Percentiles rank a stretch among this genome's conserved stretches.
These are phyloP conservation scores for Pocillopora verrucosa DNA, from an alignment of 64 coral and sea anemone species.

Conservation along the genomic window DNA sequence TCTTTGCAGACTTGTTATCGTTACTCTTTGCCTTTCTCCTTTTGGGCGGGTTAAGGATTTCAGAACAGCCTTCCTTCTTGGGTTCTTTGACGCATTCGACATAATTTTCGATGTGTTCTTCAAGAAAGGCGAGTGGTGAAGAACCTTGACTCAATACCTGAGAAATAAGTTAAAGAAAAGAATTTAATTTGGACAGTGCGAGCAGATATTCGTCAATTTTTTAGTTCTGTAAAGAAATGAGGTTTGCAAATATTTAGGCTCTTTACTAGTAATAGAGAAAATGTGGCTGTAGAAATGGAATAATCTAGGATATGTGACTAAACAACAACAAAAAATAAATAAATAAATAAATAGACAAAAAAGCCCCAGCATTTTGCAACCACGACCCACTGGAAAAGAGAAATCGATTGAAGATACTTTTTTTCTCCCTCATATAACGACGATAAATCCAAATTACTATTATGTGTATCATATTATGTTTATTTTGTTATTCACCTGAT, in stretches of 20 bases:
- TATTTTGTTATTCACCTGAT: slow-evolving; percentile 33
- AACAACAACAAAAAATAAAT: neutral
- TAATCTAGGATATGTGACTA: neutral
- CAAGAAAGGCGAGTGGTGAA: slow-evolving; percentile 14
- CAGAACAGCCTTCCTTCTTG: slow-evolving; percentile 7
- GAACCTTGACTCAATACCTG: slow-evolving; percentile 17
- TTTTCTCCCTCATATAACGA: too few species aligned
- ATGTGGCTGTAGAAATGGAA: too few species aligned
- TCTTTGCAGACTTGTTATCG: neutral
- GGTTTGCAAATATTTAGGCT: too few species aligned
- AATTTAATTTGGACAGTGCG: too few species aligned
- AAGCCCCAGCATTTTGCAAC: too few species aligned
- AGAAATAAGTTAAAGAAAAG: neutral
- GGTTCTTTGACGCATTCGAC: slow-evolving; percentile 17
- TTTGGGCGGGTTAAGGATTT: slow-evolving; percentile 18
- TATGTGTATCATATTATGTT: neutral
- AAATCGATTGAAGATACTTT: neutral
- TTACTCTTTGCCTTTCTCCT: neutral
- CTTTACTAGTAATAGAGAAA: too few species aligned
- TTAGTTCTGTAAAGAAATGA: too few species aligned
- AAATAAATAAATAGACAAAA: too few species aligned
- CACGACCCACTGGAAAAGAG: neutral
- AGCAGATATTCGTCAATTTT: too few species aligned
- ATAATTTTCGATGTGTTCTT: slow-evolving; percentile 16
- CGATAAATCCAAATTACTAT: neutral